Evolutionary conservation across 2,113 vertebrate species (phyloP), one percentile per base, ranked within the genome.

Genomic region (Xyrauchen texanus): DNA sequence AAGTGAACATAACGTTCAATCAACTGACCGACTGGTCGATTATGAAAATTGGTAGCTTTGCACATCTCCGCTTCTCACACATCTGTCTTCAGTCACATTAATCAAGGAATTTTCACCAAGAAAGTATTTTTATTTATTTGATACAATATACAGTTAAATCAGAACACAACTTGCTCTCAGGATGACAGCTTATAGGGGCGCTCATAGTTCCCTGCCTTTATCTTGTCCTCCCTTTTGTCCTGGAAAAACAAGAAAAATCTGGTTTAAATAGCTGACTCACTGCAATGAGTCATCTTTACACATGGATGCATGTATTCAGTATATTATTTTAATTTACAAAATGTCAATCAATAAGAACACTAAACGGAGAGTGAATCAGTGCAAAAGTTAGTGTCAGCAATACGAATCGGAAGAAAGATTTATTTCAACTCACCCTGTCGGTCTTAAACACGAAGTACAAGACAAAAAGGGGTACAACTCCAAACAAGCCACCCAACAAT

Each of bases 181-280:
- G 85, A 93, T 7, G 88, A 78, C 12, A 98, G 21, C 16, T 10
- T 85, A 82, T 89, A 91, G 0, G 82, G 88, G 76, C 86, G 92
- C 2, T 93, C 4, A 9, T 85, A 60, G 85, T 93, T 96, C 83
- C 96, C 96, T 78, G 93, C 94, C 73, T 85, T 88, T 77, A 95
- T 95, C 81, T 83, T 82, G 85, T 81, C 93, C 86, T 96, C 93
- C 80, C 85, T 94, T 13, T 45, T 88, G 61, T 94, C 94, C 96
- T 97, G 89, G 67, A 90, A 88, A 34, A 34, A 55, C 5, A 65
- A 60, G 8, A 15, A 7, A 58, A 58, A 57, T 57, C 55, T 6
- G 13, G 11, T 58, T 58, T 2, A 58, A 58, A 58, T 58, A 34
- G 3, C 21, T 34, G 21, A 34, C 21, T 34, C 21, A 34, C 3